Percentiles rank a stretch among this genome's conserved stretches.
Conservation (phyloP, 1,140 invertebrate species). For the Drosophila novamexicana region DNA sequence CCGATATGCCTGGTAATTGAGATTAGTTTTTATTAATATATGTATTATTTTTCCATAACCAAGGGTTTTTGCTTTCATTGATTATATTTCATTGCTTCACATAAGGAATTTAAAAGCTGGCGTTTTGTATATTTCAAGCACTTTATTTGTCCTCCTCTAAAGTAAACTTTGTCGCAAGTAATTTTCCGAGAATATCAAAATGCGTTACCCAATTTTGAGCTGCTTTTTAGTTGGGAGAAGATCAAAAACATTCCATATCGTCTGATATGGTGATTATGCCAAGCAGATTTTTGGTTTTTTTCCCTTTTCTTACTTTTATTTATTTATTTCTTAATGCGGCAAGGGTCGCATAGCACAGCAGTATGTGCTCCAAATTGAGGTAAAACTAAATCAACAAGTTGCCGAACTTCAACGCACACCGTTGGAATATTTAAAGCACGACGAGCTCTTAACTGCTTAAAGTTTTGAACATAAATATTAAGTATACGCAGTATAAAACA, state of each 20-base stretch:
- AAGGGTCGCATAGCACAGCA: background rate
- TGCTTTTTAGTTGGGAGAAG: conserved; percentile 35
- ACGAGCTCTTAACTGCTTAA: conserved; percentile 79
- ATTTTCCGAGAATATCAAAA: conserved; percentile 20
- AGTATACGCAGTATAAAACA: conserved; percentile 64
- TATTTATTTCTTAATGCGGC: background rate
- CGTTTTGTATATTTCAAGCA: background rate
- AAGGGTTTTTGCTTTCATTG: no score
- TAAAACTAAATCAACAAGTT: conserved; percentile 78
- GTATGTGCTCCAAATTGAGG: conserved; percentile 23
- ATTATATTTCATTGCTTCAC: background rate
- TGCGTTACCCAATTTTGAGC: conserved; percentile 17
- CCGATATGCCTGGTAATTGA: no score
- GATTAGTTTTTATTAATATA: no score
- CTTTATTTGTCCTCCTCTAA: background rate
- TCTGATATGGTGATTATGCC: conserved; percentile 62
- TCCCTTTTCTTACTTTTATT: background rate
- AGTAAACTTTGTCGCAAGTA: conserved; percentile 1
- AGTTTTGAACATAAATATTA: conserved; percentile 81
- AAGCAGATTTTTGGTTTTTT: conserved; percentile 44
- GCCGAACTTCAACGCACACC: conserved; percentile 66
- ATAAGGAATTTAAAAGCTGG: background rate
- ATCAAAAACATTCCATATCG: conserved; percentile 59
- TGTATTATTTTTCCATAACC: no score
- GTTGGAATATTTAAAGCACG: conserved; percentile 75